These are phyloP conservation scores for Escarpia spicata DNA, from an alignment of 2,888 invertebrate species.

Conservation along the genomic window DNA sequence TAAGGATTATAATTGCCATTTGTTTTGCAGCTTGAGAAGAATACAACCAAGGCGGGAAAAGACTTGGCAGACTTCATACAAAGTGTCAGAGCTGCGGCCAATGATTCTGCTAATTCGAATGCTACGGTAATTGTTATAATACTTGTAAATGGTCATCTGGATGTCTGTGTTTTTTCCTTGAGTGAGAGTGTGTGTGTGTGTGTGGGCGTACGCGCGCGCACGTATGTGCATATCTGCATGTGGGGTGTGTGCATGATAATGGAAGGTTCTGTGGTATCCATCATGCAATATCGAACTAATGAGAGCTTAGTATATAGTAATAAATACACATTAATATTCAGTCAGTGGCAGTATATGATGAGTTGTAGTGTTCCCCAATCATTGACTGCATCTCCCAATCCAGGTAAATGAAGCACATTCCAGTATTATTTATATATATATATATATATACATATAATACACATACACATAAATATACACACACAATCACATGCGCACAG, in stretches of 20 bases:
- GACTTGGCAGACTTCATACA: not conserved
- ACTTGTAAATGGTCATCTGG: not conserved
- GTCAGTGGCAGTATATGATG: too few species aligned
- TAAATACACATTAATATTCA: too few species aligned
- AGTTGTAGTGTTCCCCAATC: too few species aligned
- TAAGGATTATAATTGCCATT: not conserved
- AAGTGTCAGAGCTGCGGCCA: not conserved
- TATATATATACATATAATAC: too few species aligned
- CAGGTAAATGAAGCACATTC: too few species aligned
- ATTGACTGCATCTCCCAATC: too few species aligned
- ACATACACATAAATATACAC: too few species aligned
- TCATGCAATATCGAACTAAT: too few species aligned
- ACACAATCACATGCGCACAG: too few species aligned
- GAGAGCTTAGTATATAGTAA: too few species aligned
- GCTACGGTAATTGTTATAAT: not conserved
- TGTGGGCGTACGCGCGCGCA: not conserved
- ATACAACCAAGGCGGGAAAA: not conserved
- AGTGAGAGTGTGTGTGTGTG: not conserved
- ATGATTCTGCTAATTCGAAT: not conserved
- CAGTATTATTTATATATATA: too few species aligned
- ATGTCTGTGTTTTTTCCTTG: not conserved
- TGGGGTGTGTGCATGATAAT: not conserved
- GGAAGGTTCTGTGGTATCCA: not conserved
- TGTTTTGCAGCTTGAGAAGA: not conserved
- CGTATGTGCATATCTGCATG: not conserved